Conservation (phyloP, 2,113 vertebrate genomes). For the Odontesthes bonariensis region DNA sequence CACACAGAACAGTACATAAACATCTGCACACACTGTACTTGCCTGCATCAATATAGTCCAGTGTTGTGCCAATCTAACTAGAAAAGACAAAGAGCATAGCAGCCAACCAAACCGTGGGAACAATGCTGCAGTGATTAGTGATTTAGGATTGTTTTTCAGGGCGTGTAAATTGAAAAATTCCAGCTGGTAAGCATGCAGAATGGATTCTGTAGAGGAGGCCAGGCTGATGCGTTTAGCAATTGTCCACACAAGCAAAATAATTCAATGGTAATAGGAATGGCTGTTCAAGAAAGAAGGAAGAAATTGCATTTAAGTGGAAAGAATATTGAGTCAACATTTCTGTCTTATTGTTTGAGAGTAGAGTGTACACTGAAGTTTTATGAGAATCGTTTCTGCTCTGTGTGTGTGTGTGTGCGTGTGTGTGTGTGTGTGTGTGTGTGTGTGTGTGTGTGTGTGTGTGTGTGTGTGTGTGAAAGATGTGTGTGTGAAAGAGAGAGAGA, state of each 20-base stretch:
- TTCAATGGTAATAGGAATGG: slow-evolving; percentile 49
- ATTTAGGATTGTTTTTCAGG: slow-evolving; percentile 75
- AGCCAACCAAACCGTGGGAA: slow-evolving; percentile 35
- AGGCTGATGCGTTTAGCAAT: slow-evolving; percentile 49
- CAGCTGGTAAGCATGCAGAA: slow-evolving; percentile 61
- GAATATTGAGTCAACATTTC: slow-evolving; percentile 64
- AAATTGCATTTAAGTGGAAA: slow-evolving; percentile 61
- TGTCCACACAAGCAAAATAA: slow-evolving; percentile 64
- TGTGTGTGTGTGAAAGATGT: slow-evolving; percentile 8
- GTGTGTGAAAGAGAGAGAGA: background rate
- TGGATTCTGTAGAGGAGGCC: slow-evolving; percentile 54
- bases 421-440: slow-evolving; percentile 4
- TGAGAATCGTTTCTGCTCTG: background rate
- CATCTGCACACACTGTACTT: background rate
- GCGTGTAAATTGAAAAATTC: slow-evolving; percentile 76
- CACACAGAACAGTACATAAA: slow-evolving; percentile 16
- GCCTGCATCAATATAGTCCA: slow-evolving; percentile 21
- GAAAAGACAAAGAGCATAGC: slow-evolving; percentile 33
- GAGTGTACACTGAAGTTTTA: slow-evolving; percentile 28
- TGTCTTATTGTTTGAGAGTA: slow-evolving; percentile 46
- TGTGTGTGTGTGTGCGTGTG: slow-evolving; percentile 22
- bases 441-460: slow-evolving; percentile 8
- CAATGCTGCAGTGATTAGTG: slow-evolving; percentile 67
- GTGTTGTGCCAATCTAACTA: slow-evolving; percentile 43
- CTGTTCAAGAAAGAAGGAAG: slow-evolving; percentile 30